Evolutionary conservation across 2,888 invertebrate species (phyloP).

Genomic region (Carterocephalus palaemon): DNA sequence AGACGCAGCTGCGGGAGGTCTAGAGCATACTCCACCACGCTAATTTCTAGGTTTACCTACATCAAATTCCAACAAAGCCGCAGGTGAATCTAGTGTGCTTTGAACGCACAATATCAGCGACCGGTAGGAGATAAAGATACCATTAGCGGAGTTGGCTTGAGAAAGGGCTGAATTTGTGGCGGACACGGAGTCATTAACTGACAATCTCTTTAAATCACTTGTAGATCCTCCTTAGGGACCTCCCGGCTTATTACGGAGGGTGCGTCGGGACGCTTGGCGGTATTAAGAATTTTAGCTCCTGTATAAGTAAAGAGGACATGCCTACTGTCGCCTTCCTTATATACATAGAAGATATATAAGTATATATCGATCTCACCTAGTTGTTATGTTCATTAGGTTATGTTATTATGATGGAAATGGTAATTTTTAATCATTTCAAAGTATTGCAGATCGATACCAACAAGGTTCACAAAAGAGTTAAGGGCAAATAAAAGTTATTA

Average conservation of each 20-base stretch:
- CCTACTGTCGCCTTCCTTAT: constrained; percentile 6
- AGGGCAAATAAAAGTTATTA: too few relatives aligned
- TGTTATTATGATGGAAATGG: too few relatives aligned
- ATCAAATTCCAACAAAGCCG: background rate
- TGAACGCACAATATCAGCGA: constrained; percentile 31
- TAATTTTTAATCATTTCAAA: too few relatives aligned
- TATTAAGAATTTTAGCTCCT: constrained; percentile 64
- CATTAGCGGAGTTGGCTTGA: constrained; percentile 49
- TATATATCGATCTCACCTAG: too few relatives aligned
- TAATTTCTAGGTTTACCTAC: too few relatives aligned
- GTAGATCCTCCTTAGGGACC: constrained; percentile 60
- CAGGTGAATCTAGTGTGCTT: background rate
- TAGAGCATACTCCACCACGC: too few relatives aligned
- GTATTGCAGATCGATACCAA: too few relatives aligned
- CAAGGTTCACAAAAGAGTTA: too few relatives aligned
- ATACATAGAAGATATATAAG: too few relatives aligned
- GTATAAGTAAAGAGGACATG: constrained; percentile 30
- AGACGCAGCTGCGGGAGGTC: too few relatives aligned
- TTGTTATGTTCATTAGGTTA: constrained; percentile 8
- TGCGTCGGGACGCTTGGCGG: constrained; percentile 44
- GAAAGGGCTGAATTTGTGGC: constrained; percentile 68
- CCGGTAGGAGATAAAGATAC: constrained; percentile 40
- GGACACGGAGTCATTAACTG: constrained; percentile 65
- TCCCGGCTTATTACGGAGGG: constrained; percentile 64
- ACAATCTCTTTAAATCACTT: constrained; percentile 75